Evolutionary conservation across 2,113 vertebrate species (phyloP), one percentile per base, ranked within the genome.

Genomic region (Poecilia latipinna): DNA sequence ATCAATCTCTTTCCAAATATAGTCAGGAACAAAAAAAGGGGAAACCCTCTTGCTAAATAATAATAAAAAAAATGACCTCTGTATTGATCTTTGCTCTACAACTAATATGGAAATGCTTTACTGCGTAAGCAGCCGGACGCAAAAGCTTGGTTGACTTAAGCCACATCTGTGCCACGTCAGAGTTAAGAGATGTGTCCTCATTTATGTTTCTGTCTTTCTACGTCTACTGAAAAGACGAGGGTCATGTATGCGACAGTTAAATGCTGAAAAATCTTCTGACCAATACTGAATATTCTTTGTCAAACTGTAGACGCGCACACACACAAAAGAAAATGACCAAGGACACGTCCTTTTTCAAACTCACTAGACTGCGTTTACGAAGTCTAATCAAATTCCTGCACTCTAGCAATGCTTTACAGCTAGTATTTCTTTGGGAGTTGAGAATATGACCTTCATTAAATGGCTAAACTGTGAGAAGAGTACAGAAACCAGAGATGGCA

Each of bases 371-470:
- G 31, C 67, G 65, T 31, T 72, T 80, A 42, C 35, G 3, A 5
- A 28, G 32, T 42, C 65, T 33, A 19, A 67, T 35, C 29, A 79
- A 63, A 61, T 22, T 8, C 57, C 32, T 44, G 61, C 51, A 68
- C 63, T 19, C 24, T 37, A 42, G 54, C 24, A 22, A 0, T 8
- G 17, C 75, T 57, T 80, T n/a, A 75, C 35, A 74, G 81, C 75
- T 65, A 54, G 22, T 77, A 60, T 70, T 78, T 60, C 54, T 85
- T 61, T 42, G 19, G 48, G n/a, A 66, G 31, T 32, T 35, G n/a
- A 85, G 31, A 86, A 70, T 24, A 37, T 60, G 67, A 83, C 77
- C 84, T 82, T 86, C 75, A 68, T 19, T 61, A 62, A 31, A 44
- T 3, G 6, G 37, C 26, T 54, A 32, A 54, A 71, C 15, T 17